These are phyloP conservation scores for Amniataba percoides DNA, from an alignment of 2,797 vertebrate genomes.

Conservation along the genomic window DNA sequence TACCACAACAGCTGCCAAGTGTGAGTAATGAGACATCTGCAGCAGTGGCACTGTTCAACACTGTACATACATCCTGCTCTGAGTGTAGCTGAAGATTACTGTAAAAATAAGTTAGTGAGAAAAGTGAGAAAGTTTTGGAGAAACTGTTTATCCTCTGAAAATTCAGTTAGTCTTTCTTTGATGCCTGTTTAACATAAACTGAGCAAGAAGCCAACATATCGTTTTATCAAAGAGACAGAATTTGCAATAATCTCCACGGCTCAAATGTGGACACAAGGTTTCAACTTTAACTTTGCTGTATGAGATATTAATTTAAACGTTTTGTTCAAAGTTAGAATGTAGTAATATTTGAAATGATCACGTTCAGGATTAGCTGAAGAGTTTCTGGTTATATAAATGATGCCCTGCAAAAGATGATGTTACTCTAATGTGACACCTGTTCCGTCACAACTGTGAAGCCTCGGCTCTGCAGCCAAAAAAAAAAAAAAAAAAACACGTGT, in stretches of 20 bases:
- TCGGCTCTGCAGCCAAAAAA: neutral
- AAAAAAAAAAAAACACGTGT: neutral
- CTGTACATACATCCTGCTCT: neutral
- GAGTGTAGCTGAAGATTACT: neutral
- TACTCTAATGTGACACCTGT: neutral
- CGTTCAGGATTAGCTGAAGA: neutral
- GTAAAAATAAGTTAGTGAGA: too few species aligned
- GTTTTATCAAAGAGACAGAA: neutral
- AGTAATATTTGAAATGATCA: neutral
- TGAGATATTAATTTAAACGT: neutral
- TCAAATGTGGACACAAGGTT: neutral
- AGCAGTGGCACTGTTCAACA: neutral
- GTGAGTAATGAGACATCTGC: neutral
- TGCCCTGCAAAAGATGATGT: neutral
- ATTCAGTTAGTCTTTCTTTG: neutral
- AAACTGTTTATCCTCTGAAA: neutral
- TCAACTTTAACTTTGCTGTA: neutral
- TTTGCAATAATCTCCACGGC: neutral
- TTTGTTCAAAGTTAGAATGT: neutral
- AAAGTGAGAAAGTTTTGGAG: too few species aligned
- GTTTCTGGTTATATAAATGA: neutral
- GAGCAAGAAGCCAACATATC: neutral
- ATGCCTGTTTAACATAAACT: neutral
- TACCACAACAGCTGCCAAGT: constrained; percentile 7
- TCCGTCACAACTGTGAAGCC: constrained; percentile 24